Percentiles rank a stretch among this genome's conserved stretches.
Evolutionary conservation across 2,797 vertebrate genomes (phyloP).

Genomic region (Prunella strophiata): DNA sequence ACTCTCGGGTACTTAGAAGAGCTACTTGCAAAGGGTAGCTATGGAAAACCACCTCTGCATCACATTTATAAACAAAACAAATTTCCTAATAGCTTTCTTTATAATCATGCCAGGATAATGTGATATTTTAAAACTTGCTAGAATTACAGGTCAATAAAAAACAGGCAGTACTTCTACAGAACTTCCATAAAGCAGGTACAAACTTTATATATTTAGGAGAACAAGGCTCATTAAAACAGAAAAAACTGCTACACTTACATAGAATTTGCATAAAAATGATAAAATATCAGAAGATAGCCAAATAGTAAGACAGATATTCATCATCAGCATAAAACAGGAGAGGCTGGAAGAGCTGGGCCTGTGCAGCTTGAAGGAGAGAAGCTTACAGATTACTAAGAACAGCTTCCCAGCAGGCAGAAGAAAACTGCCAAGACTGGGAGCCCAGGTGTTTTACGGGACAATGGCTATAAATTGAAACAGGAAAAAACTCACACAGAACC

Average conservation of each 20-base stretch:
- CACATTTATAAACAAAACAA: neutral
- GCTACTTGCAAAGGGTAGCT: neutral
- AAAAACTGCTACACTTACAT: neutral
- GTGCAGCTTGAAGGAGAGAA: neutral
- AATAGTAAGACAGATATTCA: neutral
- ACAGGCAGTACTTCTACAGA: neutral
- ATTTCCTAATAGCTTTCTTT: neutral
- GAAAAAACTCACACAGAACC: neutral
- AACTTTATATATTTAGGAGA: neutral
- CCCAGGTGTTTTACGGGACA: neutral
- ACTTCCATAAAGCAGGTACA: neutral
- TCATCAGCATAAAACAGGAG: neutral
- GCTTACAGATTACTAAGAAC: neutral
- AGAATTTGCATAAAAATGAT: neutral
- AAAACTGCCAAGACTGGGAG: neutral
- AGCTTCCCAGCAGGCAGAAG: neutral
- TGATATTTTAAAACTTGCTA: neutral
- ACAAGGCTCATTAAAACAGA: neutral
- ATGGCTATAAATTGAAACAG: neutral
- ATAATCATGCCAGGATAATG: neutral
- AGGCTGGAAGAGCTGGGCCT: neutral
- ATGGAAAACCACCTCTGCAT: neutral
- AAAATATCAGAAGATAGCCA: neutral
- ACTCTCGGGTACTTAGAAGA: neutral
- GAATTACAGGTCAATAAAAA: neutral